phyloP scores from a whole-genome alignment of 2,113 vertebrate species.

The Calyptomena viridis region DNA sequence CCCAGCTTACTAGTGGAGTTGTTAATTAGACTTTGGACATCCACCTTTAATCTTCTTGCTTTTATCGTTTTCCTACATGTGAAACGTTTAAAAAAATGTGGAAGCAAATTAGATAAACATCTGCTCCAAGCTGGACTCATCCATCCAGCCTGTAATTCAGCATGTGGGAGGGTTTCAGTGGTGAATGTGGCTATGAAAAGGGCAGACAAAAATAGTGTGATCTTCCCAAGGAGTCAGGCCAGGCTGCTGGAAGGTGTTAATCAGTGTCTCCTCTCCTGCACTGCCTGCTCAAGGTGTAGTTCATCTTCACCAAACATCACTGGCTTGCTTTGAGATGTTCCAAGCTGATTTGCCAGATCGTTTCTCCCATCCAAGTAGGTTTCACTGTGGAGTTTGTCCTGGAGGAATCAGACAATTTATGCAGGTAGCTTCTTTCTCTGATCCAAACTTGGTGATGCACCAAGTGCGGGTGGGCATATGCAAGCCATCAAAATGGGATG shows the following conservation, averaged over 20 bases:
- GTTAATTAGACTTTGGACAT: constrained; percentile 29
- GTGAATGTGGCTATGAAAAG: constrained; percentile 1
- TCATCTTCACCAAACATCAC: background rate
- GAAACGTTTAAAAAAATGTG: background rate
- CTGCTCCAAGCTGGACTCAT: background rate
- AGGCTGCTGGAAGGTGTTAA: background rate
- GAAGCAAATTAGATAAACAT: constrained; percentile 43
- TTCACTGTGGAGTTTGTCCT: background rate
- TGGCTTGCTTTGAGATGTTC: background rate
- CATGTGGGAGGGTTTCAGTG: background rate
- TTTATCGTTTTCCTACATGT: constrained; percentile 19
- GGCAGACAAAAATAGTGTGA: background rate
- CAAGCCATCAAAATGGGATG: background rate
- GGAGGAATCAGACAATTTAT: background rate
- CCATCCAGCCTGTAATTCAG: background rate
- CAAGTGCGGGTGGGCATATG: background rate
- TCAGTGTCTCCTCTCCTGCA: background rate
- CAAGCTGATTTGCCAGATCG: background rate
- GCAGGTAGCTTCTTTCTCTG: background rate
- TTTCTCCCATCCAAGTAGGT: background rate
- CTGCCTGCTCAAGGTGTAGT: background rate
- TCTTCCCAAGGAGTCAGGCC: background rate
- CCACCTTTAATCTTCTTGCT: constrained; percentile 21
- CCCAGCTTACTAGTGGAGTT: background rate
- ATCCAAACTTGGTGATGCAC: background rate